These are phyloP conservation scores for Cyphomyrus plagiostoma DNA, from an alignment of 2,113 vertebrate species.

Conservation along the genomic window DNA sequence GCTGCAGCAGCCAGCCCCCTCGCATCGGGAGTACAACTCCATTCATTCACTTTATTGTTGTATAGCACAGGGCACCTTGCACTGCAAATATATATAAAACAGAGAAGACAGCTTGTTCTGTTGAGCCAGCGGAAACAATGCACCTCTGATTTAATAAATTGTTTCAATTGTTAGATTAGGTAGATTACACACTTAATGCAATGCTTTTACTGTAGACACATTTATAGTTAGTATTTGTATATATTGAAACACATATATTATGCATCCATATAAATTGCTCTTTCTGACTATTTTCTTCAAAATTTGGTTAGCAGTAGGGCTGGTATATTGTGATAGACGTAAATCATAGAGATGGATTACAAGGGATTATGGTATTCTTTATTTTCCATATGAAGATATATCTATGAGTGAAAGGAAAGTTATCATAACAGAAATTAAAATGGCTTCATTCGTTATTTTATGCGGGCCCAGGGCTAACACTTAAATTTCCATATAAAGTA, in stretches of 20 bases:
- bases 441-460: slow-evolving; percentile 58
- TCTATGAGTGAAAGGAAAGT: slow-evolving; percentile 63
- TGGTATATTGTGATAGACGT: slow-evolving; percentile 57
- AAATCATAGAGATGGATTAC: slow-evolving; percentile 65
- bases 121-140: not conserved
- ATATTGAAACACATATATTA: slow-evolving; percentile 6
- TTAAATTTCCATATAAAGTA: slow-evolving; percentile 65
- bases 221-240: not conserved
- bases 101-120: not conserved
- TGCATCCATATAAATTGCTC: not conserved
- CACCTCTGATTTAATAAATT: not conserved
- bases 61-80: not conserved
- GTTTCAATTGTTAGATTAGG: not conserved
- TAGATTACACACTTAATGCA: not conserved
- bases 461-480: slow-evolving; percentile 47
- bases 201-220: not conserved
- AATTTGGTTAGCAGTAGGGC: slow-evolving; percentile 39
- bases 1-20: not conserved
- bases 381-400: slow-evolving; percentile 60
- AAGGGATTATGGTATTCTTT: slow-evolving; percentile 57
- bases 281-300: slow-evolving; percentile 33
- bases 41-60: not conserved
- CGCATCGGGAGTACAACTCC: not conserved
- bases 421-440: slow-evolving; percentile 70
- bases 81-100: too few species aligned